Base-by-base conservation (phyloP, 2,797 vertebrate genomes). In the Sternotherus odoratus region DNA sequence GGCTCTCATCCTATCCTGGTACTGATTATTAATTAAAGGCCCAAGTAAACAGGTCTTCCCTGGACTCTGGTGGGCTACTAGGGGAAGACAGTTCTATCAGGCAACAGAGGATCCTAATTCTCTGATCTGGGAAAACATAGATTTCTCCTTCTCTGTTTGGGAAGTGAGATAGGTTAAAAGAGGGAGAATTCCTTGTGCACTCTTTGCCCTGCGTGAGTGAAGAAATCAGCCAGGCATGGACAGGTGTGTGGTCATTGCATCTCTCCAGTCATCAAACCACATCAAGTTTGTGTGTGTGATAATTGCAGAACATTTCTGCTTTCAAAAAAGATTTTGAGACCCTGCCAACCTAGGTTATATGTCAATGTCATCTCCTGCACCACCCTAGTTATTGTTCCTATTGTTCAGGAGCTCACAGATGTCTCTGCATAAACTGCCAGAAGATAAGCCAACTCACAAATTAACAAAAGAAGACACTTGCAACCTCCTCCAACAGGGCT, bases 401-500 rank as follows among this genome's bases (percentile, higher is more conserved):
- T 96, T 87, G 36, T 95, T 94, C 83, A 83, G 77, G 82, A 92
- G 87, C 19, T 89, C 83, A 75, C 91, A 95, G 75, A 88, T 93
- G 56, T 81, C 77, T 83, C 72, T 56, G 12, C 33, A 13, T 87
- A 93, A 94, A 21, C 33, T 66, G 17, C 19, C 83, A 69, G 12
- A 10, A 84, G 30, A 43, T 82, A 30, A 80, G 77, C 36, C 3
- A 95, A 36, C 43, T 30, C 66, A 69, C 79, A 87, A 92, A 91
- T n/a, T 75, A 82, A 6, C 49, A 77, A 53, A 19, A 56, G 83
- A 95, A 75, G 30, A 60, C 30, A 50, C 30, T 86, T 30, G 43
- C 82, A 79, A 78, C 69, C 57, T 87, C 60, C 9, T 91, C 75
- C 49, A 51, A 23, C 33, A 80, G 50, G 28, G 26, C 1, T 50